Evolutionary conservation across 2,113 vertebrate species (phyloP).

Genomic region (Sus scrofa): DNA sequence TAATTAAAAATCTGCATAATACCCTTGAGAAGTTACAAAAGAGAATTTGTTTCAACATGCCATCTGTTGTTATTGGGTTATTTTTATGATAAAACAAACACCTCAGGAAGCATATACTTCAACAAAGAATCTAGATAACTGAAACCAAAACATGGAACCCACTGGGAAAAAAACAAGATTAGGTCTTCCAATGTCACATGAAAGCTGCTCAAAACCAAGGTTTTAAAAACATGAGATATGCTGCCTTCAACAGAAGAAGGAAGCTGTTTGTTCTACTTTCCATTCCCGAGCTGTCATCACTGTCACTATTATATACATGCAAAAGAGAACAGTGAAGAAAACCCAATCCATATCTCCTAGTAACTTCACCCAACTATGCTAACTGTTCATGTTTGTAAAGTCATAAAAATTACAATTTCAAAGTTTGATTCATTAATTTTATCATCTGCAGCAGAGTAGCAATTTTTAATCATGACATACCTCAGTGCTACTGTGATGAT

Average conservation of each 20-base stretch:
- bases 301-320: background rate
- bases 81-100: slow-evolving; percentile 16
- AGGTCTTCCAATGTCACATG: background rate
- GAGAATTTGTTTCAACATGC: background rate
- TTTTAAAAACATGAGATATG: background rate
- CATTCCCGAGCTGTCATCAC: background rate
- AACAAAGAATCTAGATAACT: background rate
- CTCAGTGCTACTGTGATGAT: background rate
- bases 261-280: background rate
- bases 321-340: background rate
- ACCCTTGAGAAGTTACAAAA: background rate
- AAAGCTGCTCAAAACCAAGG: slow-evolving; percentile 21
- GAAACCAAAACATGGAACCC: background rate
- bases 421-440: background rate
- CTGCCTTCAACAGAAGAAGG: background rate
- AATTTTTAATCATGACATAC: background rate
- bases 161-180: slow-evolving; percentile 3
- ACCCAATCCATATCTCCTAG: background rate
- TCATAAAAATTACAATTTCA: background rate
- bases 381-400: background rate
- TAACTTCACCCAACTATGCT: background rate
- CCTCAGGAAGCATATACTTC: background rate
- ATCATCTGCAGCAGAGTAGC: background rate
- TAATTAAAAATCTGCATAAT: background rate
- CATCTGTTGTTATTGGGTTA: background rate